Evolutionary conservation across 2,797 vertebrate species (phyloP), one percentile per base, ranked within the genome.

Genomic region (Anguilla anguilla): DNA sequence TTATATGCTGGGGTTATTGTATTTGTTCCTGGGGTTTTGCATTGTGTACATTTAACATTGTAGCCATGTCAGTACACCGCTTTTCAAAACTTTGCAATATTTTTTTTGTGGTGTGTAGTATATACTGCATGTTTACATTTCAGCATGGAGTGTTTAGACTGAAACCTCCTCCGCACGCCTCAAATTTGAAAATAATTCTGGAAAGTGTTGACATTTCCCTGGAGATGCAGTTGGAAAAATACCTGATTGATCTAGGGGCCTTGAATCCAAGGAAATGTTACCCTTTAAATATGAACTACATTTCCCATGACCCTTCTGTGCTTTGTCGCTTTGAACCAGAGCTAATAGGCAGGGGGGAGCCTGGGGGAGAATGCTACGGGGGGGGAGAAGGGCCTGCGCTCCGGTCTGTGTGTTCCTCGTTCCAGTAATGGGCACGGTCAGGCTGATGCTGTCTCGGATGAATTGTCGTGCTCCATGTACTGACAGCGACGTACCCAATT

Each of bases 221-320:
- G 72, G 19, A 81, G 19, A 81, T 2, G 19, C 43, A 22, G 43
- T 81, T 46, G n/a, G n/a, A 81, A 25, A 25, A 49, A 49, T 81
- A 43, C 77, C 72, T 4, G 3, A 43, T 77, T 77, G 17, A 28
- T 77, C 11, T 22, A 2, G 19, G 6, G 77, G 39, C 72, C 72
- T 17, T 43, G 11, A 10, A 28, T 11, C 19, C 25, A 22, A 64
- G 22, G 59, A 3, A 64, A 22, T 6, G n/a, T 28, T 39, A 39
- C 15, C 31, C 31, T 2, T 11, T 15, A 17, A 39, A 39, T 77
- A 11, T 49, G 5, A 81, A 49, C 43, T 46, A 22, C 43, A 81
- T 46, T 2, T 81, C 77, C 77, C 77, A 81, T 81, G 39, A 81
- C 39, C 77, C 77, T 22, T 81, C 43, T 81, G 77, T 81, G 39